Evolutionary conservation across 1,140 invertebrate genomes (phyloP).

Genomic region (Coptotermes formosanus): DNA sequence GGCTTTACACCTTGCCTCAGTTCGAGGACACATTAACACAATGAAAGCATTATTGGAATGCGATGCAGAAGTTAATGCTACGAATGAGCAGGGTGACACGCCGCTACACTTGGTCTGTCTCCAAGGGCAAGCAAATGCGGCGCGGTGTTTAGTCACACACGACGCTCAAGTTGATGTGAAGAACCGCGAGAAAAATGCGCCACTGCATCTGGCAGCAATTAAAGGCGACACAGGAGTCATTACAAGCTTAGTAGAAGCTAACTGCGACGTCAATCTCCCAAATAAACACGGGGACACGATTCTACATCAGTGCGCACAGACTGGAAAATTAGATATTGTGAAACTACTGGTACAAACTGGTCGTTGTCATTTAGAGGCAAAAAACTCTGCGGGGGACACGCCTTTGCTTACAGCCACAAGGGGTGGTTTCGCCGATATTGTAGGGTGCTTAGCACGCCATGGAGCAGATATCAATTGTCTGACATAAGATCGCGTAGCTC

Average conservation of each 20-base stretch:
- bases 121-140: background rate
- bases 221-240: background rate
- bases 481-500: background rate
- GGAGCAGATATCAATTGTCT: background rate
- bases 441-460: background rate
- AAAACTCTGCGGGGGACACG: background rate
- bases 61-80: background rate
- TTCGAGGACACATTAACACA: conserved; percentile 42
- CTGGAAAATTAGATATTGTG: background rate
- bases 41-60: background rate
- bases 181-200: background rate
- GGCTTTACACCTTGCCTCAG: conserved; percentile 49
- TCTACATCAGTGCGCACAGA: background rate
- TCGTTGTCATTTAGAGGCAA: background rate
- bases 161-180: background rate
- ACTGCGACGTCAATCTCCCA: background rate
- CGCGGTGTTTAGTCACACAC: background rate
- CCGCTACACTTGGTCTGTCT: background rate
- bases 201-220: background rate
- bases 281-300: background rate
- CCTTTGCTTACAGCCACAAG: background rate
- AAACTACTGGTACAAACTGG: background rate
- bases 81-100: background rate
- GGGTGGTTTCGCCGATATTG: background rate
- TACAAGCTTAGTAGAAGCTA: background rate